phyloP scores from a whole-genome alignment of 2,888 invertebrate species.

The Pammene aurita region DNA sequence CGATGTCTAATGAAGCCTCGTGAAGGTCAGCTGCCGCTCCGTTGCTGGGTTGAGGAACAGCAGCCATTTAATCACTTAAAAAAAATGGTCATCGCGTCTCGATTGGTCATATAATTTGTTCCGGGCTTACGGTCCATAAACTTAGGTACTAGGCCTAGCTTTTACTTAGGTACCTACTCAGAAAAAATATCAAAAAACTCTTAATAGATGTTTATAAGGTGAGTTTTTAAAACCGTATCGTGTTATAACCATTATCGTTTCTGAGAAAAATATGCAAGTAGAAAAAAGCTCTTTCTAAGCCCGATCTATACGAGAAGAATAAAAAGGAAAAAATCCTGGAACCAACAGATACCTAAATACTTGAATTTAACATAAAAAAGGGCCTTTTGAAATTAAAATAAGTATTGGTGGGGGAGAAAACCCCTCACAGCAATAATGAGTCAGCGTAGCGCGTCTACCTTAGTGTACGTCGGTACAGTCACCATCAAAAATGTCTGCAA shows the following conservation, averaged over 20 bases:
- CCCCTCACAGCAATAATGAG: slow-evolving; percentile 31
- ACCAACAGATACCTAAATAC: slow-evolving; percentile 22
- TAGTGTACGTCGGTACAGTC: background rate
- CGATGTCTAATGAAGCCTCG: too few relatives aligned
- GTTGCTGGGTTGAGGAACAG: too few relatives aligned
- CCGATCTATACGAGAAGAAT: background rate
- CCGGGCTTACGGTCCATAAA: too few relatives aligned
- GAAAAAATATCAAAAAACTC: too few relatives aligned
- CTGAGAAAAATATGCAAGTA: background rate
- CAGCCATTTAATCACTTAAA: too few relatives aligned
- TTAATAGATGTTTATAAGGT: too few relatives aligned
- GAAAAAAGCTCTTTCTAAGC: background rate
- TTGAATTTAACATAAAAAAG: slow-evolving; percentile 24
- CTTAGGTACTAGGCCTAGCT: too few relatives aligned
- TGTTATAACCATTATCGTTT: background rate
- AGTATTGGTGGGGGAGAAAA: slow-evolving; percentile 18
- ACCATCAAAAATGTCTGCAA: background rate
- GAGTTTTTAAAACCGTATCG: too few relatives aligned
- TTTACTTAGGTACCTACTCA: too few relatives aligned
- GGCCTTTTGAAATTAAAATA: slow-evolving; percentile 29
- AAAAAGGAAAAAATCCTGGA: slow-evolving; percentile 2
- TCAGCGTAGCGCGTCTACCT: slow-evolving; percentile 22
- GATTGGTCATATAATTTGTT: too few relatives aligned
- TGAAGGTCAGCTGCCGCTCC: too few relatives aligned
- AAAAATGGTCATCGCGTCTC: too few relatives aligned